phyloP scores from a whole-genome alignment of 2,888 invertebrate species.

The Formica aserva region DNA sequence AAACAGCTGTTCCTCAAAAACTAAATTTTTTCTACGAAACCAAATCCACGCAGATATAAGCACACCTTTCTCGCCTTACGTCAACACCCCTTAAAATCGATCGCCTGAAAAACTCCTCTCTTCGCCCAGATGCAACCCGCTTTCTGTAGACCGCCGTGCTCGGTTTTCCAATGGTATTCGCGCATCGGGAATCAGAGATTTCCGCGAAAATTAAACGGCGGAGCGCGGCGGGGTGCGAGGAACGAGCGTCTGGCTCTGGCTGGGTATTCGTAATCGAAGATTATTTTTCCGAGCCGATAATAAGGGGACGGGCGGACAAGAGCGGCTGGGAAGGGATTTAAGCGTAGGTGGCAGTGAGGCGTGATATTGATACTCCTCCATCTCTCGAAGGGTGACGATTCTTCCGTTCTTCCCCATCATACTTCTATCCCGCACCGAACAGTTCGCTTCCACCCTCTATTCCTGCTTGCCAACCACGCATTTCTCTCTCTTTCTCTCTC shows the following conservation, averaged over 20 bases:
- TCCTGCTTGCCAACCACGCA: constrained; percentile 60
- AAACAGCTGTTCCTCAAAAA: not conserved
- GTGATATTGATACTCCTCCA: constrained; percentile 83
- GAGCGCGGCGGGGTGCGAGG: constrained; percentile 9
- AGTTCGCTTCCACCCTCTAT: constrained; percentile 18
- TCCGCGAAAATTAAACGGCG: constrained; percentile 62
- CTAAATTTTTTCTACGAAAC: not conserved
- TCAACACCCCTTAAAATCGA: constrained; percentile 13
- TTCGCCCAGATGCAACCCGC: not conserved
- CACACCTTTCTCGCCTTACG: not conserved
- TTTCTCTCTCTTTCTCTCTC: not conserved
- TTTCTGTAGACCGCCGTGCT: constrained; percentile 29
- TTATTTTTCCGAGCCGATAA: constrained; percentile 81
- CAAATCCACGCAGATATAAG: not conserved
- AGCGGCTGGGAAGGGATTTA: constrained; percentile 69
- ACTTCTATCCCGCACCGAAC: constrained; percentile 44
- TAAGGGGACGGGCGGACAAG: constrained; percentile 73
- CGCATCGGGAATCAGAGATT: constrained; percentile 22
- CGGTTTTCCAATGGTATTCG: constrained; percentile 51
- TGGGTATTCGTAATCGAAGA: constrained; percentile 72
- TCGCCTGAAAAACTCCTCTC: constrained; percentile 27
- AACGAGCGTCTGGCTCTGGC: constrained; percentile 39
- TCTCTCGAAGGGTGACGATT: constrained; percentile 78
- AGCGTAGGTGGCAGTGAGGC: constrained; percentile 80
- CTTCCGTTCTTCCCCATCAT: constrained; percentile 67